Evolutionary conservation across 2,113 vertebrate species (phyloP).

Genomic region (Otocyon megalotis): DNA sequence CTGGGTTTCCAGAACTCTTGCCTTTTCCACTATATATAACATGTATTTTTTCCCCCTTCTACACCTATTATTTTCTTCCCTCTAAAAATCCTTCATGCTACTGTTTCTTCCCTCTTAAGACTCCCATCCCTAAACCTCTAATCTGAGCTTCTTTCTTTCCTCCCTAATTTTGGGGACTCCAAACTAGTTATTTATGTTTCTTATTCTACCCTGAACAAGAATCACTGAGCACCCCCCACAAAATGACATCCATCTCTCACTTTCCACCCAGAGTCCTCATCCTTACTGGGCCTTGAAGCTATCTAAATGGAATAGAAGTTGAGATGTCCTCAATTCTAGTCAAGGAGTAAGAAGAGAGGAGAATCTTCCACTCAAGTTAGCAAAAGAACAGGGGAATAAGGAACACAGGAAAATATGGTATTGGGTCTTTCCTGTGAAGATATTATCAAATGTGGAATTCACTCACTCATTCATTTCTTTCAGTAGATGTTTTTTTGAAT

Average conservation of each 20-base stretch:
- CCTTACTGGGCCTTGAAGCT: not conserved
- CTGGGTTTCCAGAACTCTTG: not conserved
- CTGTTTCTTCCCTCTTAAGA: not conserved
- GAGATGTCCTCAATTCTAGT: not conserved
- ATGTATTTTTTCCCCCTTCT: not conserved
- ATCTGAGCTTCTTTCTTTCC: not conserved
- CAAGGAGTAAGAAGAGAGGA: not conserved
- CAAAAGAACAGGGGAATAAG: not conserved
- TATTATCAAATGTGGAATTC: not conserved
- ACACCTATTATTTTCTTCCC: not conserved
- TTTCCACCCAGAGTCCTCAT: not conserved
- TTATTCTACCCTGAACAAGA: not conserved
- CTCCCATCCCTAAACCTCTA: not conserved
- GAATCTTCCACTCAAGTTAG: not conserved
- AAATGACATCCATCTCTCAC: not conserved
- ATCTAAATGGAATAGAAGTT: not conserved
- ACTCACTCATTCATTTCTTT: not conserved
- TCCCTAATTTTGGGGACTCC: not conserved
- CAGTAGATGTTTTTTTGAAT: not conserved
- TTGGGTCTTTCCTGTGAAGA: not conserved
- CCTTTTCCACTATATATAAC: not conserved
- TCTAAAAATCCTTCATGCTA: not conserved
- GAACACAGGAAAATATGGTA: not conserved
- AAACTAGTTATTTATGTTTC: not conserved
- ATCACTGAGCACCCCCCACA: fast-evolving